Evolutionary conservation across 1,140 invertebrate species (phyloP), one percentile per base, ranked within the genome.

Genomic region (Amyelois transitella): DNA sequence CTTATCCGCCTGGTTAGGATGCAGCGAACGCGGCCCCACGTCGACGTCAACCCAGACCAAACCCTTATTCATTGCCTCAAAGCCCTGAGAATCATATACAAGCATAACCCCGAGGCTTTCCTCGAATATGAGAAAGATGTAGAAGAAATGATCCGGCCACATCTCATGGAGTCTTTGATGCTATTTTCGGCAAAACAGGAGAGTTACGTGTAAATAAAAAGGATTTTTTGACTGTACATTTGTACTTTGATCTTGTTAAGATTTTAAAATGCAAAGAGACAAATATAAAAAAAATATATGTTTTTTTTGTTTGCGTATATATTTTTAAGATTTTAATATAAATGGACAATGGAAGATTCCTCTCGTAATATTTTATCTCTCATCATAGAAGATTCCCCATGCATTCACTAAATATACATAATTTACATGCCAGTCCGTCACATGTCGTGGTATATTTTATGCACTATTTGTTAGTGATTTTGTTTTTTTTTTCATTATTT

Each of bases 91-190:
- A 79, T 81, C 1, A 88, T 91, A 7, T 81, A 89, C 54, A 90
- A 85, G 57, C 85, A 89, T 51, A 81, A 89, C 6, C 88, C 90
- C 0, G 79, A 89, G 18, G 89, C 91, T 14, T 90, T 92, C 24
- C 77, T 84, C 2, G 76, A 85, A 6, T 52, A 69, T 24, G 56
- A 75, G 91, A 91, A 89, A 88, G 91, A 88, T 92, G 92, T 90
- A 88, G 92, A 89, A 91, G 92, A 90, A 92, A 94, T 91, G 93
- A 91, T 78, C 91, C 93, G 58, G 82, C 96, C 55, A 89, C 95
- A 64, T 91, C 92, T 74, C 90, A 94, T 89, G 88, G 96, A 90
- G 91, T 96, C 91, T 88, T 91, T 91, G 7, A 86, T 86, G 85
- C 52, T 81, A n/a, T 88, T 88, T 52, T 89, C 86, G 0, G 81